Evolutionary conservation across 1,140 invertebrate species (phyloP).

Genomic region (Dendroctonus ponderosae): DNA sequence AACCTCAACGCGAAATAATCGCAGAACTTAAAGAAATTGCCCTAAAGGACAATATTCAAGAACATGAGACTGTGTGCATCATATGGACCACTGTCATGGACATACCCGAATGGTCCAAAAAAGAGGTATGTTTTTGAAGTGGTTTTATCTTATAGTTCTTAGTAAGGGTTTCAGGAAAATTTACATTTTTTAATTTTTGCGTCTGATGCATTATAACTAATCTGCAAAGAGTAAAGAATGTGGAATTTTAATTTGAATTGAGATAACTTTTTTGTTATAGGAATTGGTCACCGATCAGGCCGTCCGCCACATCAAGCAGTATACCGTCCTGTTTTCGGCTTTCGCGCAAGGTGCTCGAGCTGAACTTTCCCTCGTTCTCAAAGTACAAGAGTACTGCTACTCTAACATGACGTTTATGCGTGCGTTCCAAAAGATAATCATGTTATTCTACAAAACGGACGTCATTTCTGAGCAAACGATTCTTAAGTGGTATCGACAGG

Average conservation of each 20-base stretch:
- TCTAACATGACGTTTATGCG: constrained; percentile 99
- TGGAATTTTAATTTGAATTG: neutral
- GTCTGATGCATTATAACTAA: neutral
- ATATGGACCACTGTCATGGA: constrained; percentile 94
- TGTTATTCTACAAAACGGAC: constrained; percentile 94
- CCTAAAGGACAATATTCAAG: constrained; percentile 74
- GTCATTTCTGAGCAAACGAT: constrained; percentile 90
- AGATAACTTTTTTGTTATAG: constrained; percentile 38
- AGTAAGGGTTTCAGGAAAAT: neutral
- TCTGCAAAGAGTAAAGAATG: no score
- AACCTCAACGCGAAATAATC: constrained; percentile 78
- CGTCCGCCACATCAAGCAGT: constrained; percentile 83
- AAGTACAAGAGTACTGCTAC: constrained; percentile 96
- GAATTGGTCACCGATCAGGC: constrained; percentile 93
- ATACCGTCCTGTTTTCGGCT: constrained; percentile 80
- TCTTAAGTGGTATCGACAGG: constrained; percentile 90
- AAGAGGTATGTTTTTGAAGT: constrained; percentile 59
- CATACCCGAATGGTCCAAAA: constrained; percentile 96
- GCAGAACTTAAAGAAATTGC: constrained; percentile 83
- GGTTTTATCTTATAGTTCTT: neutral
- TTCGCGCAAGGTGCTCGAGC: constrained; percentile 81
- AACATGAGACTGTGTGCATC: constrained; percentile 84
- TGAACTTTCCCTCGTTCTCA: constrained; percentile 83
- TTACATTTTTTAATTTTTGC: neutral
- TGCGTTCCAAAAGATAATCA: constrained; percentile 94